Conservation (phyloP, 2,888 invertebrate genomes). For the Nebria brevicollis region DNA sequence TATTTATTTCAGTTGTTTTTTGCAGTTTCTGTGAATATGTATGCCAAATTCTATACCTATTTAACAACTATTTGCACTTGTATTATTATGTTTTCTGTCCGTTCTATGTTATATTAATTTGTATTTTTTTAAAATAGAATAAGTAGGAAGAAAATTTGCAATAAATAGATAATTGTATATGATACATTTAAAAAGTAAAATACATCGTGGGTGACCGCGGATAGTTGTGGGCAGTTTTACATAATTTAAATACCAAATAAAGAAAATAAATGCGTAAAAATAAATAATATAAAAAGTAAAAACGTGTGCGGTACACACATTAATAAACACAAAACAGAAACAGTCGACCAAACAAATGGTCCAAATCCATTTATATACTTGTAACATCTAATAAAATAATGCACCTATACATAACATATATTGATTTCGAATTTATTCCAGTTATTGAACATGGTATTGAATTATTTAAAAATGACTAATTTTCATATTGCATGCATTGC, state of each 20-base stretch:
- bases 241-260: slow-evolving; percentile 55
- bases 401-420: not conserved
- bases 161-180: not conserved
- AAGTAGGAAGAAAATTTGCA: not conserved
- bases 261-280: slow-evolving; percentile 50
- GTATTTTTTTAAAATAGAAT: no score
- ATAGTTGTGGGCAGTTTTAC: slow-evolving; percentile 52
- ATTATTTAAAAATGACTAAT: not conserved
- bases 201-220: slow-evolving; percentile 54
- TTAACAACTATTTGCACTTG: no score
- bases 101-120: no score
- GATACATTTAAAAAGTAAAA: not conserved
- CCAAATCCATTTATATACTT: not conserved
- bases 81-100: no score
- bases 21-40: no score
- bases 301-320: slow-evolving; percentile 57
- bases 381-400: not conserved
- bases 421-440: not conserved
- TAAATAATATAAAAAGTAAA: slow-evolving; percentile 55
- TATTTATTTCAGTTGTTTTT: no score
- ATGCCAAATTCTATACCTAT: no score
- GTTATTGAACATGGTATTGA: not conserved
- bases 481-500: not conserved
- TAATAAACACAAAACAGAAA: slow-evolving; percentile 52
- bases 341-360: slow-evolving; percentile 50